Evolutionary conservation across 2,888 invertebrate species (phyloP).

Genomic region (Penaeus monodon): DNA sequence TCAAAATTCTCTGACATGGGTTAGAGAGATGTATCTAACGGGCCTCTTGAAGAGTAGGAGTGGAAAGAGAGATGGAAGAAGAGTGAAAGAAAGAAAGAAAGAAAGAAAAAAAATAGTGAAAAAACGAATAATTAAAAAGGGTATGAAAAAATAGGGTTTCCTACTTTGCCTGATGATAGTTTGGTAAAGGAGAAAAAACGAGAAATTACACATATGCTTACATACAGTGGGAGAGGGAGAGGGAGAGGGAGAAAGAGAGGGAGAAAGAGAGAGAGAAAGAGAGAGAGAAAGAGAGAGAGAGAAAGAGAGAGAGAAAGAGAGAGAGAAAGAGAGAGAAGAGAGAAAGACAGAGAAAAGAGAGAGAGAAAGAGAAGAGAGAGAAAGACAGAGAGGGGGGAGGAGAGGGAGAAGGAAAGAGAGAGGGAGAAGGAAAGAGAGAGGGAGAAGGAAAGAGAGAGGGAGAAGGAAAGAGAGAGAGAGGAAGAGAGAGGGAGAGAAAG

Average conservation of each 20-base stretch:
- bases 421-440: neutral
- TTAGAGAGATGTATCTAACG: too few species aligned
- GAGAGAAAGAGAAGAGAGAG: neutral
- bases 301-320: conserved; percentile 4
- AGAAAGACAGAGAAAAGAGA: too few species aligned
- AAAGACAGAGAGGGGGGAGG: neutral
- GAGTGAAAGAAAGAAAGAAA: neutral
- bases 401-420: neutral
- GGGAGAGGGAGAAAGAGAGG: neutral
- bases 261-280: neutral
- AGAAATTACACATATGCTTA: neutral
- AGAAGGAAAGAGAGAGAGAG: neutral
- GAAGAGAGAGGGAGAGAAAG: neutral
- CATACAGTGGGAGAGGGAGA: neutral
- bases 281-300: neutral
- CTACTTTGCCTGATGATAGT: too few species aligned
- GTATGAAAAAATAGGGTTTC: neutral
- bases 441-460: neutral
- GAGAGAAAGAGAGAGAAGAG: neutral
- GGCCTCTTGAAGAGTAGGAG: too few species aligned
- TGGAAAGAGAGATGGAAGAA: too few species aligned
- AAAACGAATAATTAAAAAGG: neutral
- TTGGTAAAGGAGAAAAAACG: neutral
- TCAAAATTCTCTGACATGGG: too few species aligned
- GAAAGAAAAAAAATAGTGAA: neutral